Percentiles rank a stretch among this genome's conserved stretches.
Conservation (phyloP, 2,888 invertebrate genomes). For the Parnassius apollo region DNA sequence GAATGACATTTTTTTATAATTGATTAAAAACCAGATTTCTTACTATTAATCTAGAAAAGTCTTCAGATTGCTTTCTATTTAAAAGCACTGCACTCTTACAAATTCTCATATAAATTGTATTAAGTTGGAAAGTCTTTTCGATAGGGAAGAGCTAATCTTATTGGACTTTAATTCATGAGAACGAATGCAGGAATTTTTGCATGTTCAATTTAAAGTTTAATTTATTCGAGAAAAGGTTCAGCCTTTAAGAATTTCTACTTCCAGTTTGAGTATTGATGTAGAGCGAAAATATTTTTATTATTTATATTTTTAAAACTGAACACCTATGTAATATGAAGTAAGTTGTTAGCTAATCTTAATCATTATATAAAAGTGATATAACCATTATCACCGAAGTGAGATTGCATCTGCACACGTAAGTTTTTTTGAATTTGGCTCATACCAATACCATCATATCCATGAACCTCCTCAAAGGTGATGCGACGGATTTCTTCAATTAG, state of each 20-base stretch:
- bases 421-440: too few relatives aligned
- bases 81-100: too few relatives aligned
- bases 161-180: not conserved
- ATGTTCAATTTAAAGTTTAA: slow-evolving; percentile 23
- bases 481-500: too few relatives aligned
- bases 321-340: not conserved
- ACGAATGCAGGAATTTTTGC: slow-evolving; percentile 10
- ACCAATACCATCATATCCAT: too few relatives aligned
- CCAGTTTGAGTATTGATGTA: slow-evolving; percentile 3
- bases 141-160: not conserved
- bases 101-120: not conserved
- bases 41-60: too few relatives aligned
- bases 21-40: not conserved
- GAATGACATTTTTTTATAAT: too few relatives aligned
- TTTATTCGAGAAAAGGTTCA: slow-evolving; percentile 15
- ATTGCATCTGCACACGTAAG: too few relatives aligned
- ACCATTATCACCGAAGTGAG: too few relatives aligned
- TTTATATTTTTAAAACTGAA: not conserved
- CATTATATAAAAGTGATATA: too few relatives aligned
- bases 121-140: slow-evolving; percentile 2
- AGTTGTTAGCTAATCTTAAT: not conserved
- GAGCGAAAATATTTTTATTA: slow-evolving; percentile 9
- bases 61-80: too few relatives aligned
- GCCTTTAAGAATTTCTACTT: slow-evolving; percentile 10
- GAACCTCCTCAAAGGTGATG: too few relatives aligned